Evolutionary conservation across 2,113 vertebrate species (phyloP).

Genomic region (Butorides virescens): DNA sequence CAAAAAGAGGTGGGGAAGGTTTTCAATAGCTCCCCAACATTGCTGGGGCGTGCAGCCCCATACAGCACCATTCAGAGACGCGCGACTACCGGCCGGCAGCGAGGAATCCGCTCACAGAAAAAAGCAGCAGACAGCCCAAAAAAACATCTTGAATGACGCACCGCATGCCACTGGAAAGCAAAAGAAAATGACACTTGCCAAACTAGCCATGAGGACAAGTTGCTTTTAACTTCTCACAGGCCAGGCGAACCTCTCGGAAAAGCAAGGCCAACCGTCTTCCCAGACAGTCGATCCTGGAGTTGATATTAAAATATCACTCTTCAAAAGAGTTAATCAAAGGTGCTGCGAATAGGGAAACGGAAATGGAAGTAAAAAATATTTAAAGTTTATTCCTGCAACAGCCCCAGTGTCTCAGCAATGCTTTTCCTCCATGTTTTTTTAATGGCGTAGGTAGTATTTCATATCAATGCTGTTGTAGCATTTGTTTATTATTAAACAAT

Average conservation of each 20-base stretch:
- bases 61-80: accelerated
- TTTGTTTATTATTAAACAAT: background rate
- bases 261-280: background rate
- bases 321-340: background rate
- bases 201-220: background rate
- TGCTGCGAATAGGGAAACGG: background rate
- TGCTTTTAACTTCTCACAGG: background rate
- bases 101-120: background rate
- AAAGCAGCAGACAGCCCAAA: background rate
- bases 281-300: background rate
- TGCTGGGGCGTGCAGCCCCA: accelerated
- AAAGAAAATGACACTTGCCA: background rate
- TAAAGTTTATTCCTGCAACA: background rate
- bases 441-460: background rate
- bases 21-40: accelerated
- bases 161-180: background rate
- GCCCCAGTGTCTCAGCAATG: background rate
- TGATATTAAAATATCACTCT: background rate
- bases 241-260: background rate
- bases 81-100: accelerated
- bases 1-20: background rate
- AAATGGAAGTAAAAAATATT: background rate
- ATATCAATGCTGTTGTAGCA: background rate
- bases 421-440: background rate
- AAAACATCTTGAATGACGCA: background rate